These are phyloP conservation scores for Scartelaos histophorus DNA, from an alignment of 2,113 vertebrate genomes.

Conservation along the genomic window DNA sequence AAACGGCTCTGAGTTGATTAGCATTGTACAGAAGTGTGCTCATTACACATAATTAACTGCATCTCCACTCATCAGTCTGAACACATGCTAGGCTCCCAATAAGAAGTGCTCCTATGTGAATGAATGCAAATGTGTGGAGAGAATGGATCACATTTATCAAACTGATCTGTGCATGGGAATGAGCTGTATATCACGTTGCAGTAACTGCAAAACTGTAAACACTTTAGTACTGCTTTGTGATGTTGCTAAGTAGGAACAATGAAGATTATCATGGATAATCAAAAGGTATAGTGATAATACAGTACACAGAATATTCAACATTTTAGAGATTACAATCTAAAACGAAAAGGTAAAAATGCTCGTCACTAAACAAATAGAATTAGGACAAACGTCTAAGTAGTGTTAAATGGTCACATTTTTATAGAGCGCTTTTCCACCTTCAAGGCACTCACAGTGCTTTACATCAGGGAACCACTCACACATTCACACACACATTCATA, in stretches of 20 bases:
- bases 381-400: neutral
- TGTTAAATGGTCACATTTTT: too few relatives aligned
- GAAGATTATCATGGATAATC: neutral
- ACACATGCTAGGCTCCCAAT: neutral
- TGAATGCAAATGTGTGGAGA: neutral
- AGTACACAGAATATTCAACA: neutral
- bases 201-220: neutral
- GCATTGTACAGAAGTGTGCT: conserved; percentile 7
- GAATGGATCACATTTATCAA: neutral
- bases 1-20: conserved; percentile 6
- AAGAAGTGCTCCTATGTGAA: neutral
- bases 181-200: neutral
- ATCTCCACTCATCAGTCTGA: neutral
- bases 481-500: too few relatives aligned
- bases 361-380: too few relatives aligned
- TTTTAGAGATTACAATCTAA: too few relatives aligned
- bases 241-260: neutral
- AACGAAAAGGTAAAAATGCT: too few relatives aligned
- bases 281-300: neutral
- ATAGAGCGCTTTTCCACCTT: too few relatives aligned
- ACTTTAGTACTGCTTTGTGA: neutral
- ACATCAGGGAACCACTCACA: too few relatives aligned
- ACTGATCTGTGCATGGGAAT: neutral
- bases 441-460: too few relatives aligned
- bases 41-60: conserved; percentile 7